Evolutionary conservation across 2,888 invertebrate species (phyloP), one percentile per base, ranked within the genome.

Genomic region (Ennomos quercinarius): DNA sequence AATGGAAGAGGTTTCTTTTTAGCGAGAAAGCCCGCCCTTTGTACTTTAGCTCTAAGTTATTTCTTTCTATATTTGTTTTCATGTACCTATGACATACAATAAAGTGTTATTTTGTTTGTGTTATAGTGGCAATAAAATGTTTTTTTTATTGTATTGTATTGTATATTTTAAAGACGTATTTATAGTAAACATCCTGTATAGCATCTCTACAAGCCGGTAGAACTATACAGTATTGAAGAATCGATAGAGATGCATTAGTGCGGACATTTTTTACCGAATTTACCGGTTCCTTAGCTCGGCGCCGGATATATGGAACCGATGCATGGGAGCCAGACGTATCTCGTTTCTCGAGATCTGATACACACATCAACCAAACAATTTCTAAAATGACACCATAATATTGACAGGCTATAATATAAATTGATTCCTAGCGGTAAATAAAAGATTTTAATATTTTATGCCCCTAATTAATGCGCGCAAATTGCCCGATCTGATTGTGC

Each of bases 381-480:
- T 89, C 81, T 71, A 73, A 77, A 86, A 84, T 83, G 83, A 84
- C 86, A 84, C 86, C 83, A 84, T 86, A 87, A 86, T 84, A 87
- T 87, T 85, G 88, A 86, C 86, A 85, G 84, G 82, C 79, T 80
- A 79, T 58, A 86, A 27, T 27, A 27, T 27, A 27, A 27, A 27
- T 86, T 84, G 83, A 87, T 86, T 83, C 83, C 73, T 76, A 72
- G 77, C 70, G 74, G 72, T 76, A 77, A 78, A 79, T 78, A 76
- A 83, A 83, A 85, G 81, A 42, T 43, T 27, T 27, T 43, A 27
- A n/a, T 85, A 85, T 86, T 82, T 83, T 83, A 82, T 80, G 77
- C 75, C 64, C 68, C 83, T 88, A 88, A 90, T 89, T 87, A 88
- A 85, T 82, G 78, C 78, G 80, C 80, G 80, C 78, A 83, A 86